These are phyloP conservation scores for Oreotrochilus melanogaster DNA, from an alignment of 2,113 vertebrate species.

Conservation along the genomic window DNA sequence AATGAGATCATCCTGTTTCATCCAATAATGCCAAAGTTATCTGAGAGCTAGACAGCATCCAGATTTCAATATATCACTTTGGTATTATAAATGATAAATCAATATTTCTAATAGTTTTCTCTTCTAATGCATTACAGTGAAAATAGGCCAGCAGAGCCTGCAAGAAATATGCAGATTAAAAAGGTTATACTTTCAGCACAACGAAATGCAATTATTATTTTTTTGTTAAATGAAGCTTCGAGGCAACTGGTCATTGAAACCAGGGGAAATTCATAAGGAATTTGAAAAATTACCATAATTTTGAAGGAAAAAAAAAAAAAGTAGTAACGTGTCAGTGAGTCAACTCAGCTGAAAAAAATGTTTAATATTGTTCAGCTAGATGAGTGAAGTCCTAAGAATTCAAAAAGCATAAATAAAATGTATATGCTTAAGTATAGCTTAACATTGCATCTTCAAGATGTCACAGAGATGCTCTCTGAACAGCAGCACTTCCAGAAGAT, in stretches of 20 bases:
- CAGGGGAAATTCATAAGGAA: conserved; percentile 26
- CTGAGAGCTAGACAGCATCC: conserved; percentile 76
- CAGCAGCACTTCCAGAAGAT: not conserved
- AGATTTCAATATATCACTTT: conserved; percentile 86
- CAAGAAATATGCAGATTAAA: conserved; percentile 78
- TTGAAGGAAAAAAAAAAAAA: not conserved
- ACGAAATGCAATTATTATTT: conserved; percentile 63
- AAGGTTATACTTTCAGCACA: conserved; percentile 50
- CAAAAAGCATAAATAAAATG: not conserved
- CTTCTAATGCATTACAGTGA: conserved; percentile 81
- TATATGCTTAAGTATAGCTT: not conserved
- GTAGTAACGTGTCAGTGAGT: conserved; percentile 12
- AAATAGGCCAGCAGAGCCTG: conserved; percentile 61
- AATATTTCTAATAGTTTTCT: conserved; percentile 88
- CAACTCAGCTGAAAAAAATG: conserved; percentile 23
- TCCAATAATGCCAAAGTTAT: conserved; percentile 72
- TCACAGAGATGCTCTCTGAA: not conserved
- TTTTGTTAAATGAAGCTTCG: conserved; percentile 3
- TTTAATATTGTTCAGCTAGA: conserved; percentile 56
- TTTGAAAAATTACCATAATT: conserved; percentile 47
- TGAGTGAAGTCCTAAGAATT: conserved; percentile 11
- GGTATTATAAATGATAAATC: conserved; percentile 90
- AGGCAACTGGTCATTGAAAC: conserved; percentile 24
- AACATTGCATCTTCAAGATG: conserved; percentile 15
- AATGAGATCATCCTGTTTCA: conserved; percentile 74